Percentiles rank a stretch among this genome's conserved stretches.
Conservation (phyloP, 1,140 invertebrate genomes). For the Mya arenaria region DNA sequence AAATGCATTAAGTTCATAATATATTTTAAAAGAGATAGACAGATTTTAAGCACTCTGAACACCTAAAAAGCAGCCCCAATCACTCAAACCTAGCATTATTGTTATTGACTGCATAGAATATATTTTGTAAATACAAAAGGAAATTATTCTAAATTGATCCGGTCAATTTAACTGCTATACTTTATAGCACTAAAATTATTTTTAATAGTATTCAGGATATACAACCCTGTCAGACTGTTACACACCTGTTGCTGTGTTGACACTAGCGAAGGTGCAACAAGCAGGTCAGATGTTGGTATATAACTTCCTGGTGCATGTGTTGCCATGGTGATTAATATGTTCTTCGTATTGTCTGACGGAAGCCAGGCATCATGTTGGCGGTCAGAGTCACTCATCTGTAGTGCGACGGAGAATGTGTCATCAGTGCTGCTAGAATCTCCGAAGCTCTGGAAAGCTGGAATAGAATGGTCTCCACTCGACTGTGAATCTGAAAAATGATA, state of each 20-base stretch:
- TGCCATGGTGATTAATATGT: conserved; percentile 85
- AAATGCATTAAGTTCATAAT: too few species aligned
- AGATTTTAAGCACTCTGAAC: too few species aligned
- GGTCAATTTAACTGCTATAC: too few species aligned
- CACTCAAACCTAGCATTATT: too few species aligned
- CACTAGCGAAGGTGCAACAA: conserved; percentile 88
- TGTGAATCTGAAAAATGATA: not conserved
- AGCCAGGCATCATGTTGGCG: conserved; percentile 89
- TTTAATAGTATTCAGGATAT: too few species aligned
- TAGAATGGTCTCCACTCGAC: conserved; percentile 16
- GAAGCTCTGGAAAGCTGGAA: conserved; percentile 52
- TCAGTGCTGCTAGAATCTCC: conserved; percentile 58
- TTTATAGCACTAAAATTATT: too few species aligned
- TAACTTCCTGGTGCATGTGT: conserved; percentile 86
- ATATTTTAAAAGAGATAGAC: too few species aligned
- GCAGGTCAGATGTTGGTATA: conserved; percentile 85
- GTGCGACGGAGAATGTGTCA: conserved; percentile 75
- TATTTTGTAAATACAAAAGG: too few species aligned
- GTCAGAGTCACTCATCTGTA: conserved; percentile 82
- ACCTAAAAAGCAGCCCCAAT: too few species aligned
- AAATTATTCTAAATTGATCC: too few species aligned
- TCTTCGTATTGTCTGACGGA: conserved; percentile 86
- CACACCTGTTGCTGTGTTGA: conserved; percentile 87
- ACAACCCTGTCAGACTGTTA: not conserved
- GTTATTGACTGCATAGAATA: too few species aligned